A percentile compares a stretch with the other conserved stretches of the same genome.
phyloP scores from a whole-genome alignment of 2,888 invertebrate genomes.

The Belgica antarctica region DNA sequence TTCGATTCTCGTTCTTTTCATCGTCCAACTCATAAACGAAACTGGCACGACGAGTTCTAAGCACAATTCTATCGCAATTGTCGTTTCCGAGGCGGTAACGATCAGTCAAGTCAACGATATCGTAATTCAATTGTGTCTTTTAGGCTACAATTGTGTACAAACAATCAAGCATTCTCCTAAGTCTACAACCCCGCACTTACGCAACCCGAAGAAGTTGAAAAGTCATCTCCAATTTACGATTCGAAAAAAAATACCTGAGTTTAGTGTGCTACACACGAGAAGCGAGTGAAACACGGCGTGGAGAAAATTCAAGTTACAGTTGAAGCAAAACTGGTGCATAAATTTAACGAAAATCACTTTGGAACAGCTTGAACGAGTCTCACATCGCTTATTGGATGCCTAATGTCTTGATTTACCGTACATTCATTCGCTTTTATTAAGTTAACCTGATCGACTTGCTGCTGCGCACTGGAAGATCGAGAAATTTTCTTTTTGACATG shows the following conservation, averaged over 20 bases:
- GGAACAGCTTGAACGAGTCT: not conserved
- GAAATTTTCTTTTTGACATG: not conserved
- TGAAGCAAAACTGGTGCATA: conserved; percentile 16
- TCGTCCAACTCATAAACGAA: no score
- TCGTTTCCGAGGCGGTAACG: no score
- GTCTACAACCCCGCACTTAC: no score
- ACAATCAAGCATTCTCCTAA: no score
- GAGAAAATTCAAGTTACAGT: conserved; percentile 15
- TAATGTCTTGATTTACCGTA: conserved; percentile 9
- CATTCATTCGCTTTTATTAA: not conserved
- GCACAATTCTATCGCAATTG: not conserved
- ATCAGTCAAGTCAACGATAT: not conserved
- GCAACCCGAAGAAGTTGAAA: no score
- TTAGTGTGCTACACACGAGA: no score
- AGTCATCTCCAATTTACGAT: no score
- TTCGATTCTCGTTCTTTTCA: not conserved
- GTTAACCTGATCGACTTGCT: not conserved
- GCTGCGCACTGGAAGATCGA: not conserved
- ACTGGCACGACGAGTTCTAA: not conserved
- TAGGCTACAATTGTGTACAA: no score
- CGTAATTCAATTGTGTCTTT: not conserved
- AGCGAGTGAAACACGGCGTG: not conserved
- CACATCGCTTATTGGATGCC: no score
- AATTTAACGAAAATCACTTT: not conserved
- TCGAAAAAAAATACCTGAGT: no score